Percentiles rank a stretch among this genome's conserved stretches.
Conservation (phyloP, 2,888 invertebrate genomes). For the Philereme transversata region DNA sequence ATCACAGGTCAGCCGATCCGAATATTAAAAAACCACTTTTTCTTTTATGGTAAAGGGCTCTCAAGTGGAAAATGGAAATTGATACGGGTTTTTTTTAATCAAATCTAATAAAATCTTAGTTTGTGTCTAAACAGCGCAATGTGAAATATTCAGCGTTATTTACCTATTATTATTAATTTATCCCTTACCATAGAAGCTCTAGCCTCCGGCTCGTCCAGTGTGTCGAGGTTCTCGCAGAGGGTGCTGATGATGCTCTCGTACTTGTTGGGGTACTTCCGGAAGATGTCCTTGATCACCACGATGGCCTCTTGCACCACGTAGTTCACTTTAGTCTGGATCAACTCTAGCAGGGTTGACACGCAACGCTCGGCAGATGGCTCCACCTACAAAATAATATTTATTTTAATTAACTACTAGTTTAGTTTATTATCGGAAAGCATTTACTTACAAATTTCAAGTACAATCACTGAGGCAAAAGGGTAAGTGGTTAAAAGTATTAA, state of each 20-base stretch:
- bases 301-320: constrained; percentile 99
- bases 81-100: too few relatives aligned
- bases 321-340: constrained; percentile 99
- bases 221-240: constrained; percentile 98
- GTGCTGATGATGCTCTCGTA: constrained; percentile 99
- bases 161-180: too few relatives aligned
- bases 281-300: constrained; percentile 99
- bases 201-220: constrained; percentile 99
- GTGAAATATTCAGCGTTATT: too few relatives aligned
- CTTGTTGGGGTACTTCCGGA: constrained; percentile 99
- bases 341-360: constrained; percentile 97
- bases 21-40: too few relatives aligned
- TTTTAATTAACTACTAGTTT: too few relatives aligned
- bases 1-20: too few relatives aligned
- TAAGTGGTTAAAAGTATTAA: too few relatives aligned
- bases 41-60: not conserved
- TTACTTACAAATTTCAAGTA: too few relatives aligned
- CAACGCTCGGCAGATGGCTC: constrained; percentile 99
- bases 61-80: not conserved
- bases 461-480: too few relatives aligned
- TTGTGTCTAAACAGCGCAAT: too few relatives aligned
- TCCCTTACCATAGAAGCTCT: constrained; percentile 95
- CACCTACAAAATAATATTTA: constrained; percentile 66
- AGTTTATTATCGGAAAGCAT: too few relatives aligned
- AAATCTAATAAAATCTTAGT: too few relatives aligned